Evolutionary conservation across 2,797 vertebrate genomes (phyloP), one percentile per base, ranked within the genome.

Genomic region (Chrosomus eos): DNA sequence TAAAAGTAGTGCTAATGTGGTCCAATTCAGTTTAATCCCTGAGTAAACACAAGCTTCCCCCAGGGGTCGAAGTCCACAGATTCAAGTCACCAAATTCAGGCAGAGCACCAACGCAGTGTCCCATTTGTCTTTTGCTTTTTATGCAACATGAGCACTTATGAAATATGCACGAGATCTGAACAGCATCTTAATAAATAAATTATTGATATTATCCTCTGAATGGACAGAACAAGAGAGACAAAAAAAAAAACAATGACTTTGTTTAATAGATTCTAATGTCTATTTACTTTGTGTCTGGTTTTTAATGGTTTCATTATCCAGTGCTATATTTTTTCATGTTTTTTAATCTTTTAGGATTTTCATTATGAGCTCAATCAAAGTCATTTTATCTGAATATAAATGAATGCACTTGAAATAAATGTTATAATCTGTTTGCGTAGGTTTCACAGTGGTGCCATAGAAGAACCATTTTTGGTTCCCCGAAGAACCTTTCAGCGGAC

Each of bases 141-240:
- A 82, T 51, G 45, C 81, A 58, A 84, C 71, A 58, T 51, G 68
- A 81, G 83, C 58, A 43, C 83, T 90, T 78, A 90, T 88, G 84
- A 90, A 89, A 89, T 89, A 88, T 90, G 86, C 76, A 88, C 45
- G 9, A 83, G 86, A 88, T 87, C 87, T 83, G 84, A 90, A 89
- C 62, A 88, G 78, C 78, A 85, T 87, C 88, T 85, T 36, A 33
- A 82, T 88, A 87, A 87, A 90, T 91, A 75, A 90, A 91, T 90
- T 75, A 91, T 88, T 90, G 78, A 92, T 90, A 83, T 70, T 73
- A 74, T 67, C 31, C 48, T 19, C 43, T 83, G 71, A 80, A 91
- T 85, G 91, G 87, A 21, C 21, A 80, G 74, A 84, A 8, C 4
- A 74, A 81, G 43, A 86, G 67, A 80, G 28, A 75, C 71, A 80